Evolutionary conservation across 1,140 invertebrate species (phyloP), one percentile per base, ranked within the genome.

Genomic region (Chelonus insularis): DNA sequence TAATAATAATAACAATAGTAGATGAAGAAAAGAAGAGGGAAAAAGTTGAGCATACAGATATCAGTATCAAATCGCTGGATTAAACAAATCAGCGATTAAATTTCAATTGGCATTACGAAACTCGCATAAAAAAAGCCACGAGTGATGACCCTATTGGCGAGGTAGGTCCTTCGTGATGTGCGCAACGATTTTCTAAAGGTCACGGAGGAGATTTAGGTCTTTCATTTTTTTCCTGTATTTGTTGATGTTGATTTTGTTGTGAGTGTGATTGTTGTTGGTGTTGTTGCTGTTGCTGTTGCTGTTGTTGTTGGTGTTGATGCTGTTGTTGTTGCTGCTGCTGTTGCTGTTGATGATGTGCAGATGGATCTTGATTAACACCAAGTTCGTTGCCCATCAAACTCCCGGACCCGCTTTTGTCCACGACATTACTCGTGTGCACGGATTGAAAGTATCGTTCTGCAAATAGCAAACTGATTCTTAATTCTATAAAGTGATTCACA

Each of bases 121-220:
- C 52, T 48, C 61, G 61, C 58, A 60, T 60, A 23, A 57, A 57
- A 43, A 66, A 57, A 54, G 36, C 47, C 54, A 56, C 57, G 56
- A 62, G 43, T 23, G 57, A 62, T 57, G 69, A 68, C 54, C 66
- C 65, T 48, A 48, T 34, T 45, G 51, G 16, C 32, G 63, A 62
- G 34, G 39, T 64, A 29, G 69, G 62, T 60, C 64, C 47, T 56
- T 62, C 47, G 50, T 65, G 62, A 68, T 57, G 63, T 57, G 67
- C 65, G 51, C 64, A 57, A 64, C 63, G 69, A 55, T 62, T 62
- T 62, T 72, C 69, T 77, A 74, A 73, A 65, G 78, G 80, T 82
- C 79, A 82, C 79, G 80, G 80, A 57, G 78, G 77, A 72, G 80
- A 80, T 62, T 82, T 82, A 34, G 79, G 72, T 60, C 80, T 70